Evolutionary conservation across 1,140 invertebrate species (phyloP).

Genomic region (Mylabris phalerata): DNA sequence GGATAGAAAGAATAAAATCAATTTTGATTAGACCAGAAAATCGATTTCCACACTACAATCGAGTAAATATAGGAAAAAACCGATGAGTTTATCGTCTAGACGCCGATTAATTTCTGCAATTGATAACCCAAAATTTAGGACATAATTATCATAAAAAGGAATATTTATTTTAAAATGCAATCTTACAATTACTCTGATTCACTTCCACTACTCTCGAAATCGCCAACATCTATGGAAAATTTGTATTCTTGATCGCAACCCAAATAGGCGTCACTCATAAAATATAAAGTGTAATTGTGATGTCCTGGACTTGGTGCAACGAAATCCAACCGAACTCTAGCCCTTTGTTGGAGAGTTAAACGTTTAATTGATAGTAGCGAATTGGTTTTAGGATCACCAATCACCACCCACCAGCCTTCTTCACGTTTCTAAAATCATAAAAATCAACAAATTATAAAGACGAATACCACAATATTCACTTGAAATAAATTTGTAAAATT

Average conservation of each 20-base stretch:
- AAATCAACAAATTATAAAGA: too few relatives aligned
- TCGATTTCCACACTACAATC: too few relatives aligned
- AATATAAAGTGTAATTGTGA: slow-evolving; percentile 92
- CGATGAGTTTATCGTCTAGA: too few relatives aligned
- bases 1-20: too few relatives aligned
- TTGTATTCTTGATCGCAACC: slow-evolving; percentile 96
- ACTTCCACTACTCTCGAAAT: slow-evolving; percentile 53
- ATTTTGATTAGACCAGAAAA: too few relatives aligned
- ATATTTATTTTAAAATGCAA: too few relatives aligned
- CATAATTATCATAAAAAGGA: too few relatives aligned
- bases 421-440: slow-evolving; percentile 68
- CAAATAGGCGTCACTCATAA: slow-evolving; percentile 98
- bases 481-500: too few relatives aligned
- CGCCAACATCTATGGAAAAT: slow-evolving; percentile 66
- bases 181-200: slow-evolving; percentile 44
- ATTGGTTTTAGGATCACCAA: slow-evolving; percentile 93
- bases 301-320: slow-evolving; percentile 79
- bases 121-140: too few relatives aligned
- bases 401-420: slow-evolving; percentile 99
- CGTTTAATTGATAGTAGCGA: slow-evolving; percentile 95
- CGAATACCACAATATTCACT: too few relatives aligned
- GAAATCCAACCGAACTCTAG: slow-evolving; percentile 93
- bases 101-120: too few relatives aligned
- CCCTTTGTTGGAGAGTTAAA: slow-evolving; percentile 86
- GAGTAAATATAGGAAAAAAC: too few relatives aligned